phyloP scores from a whole-genome alignment of 2,797 vertebrate genomes.

The Pogonophryne albipinna region DNA sequence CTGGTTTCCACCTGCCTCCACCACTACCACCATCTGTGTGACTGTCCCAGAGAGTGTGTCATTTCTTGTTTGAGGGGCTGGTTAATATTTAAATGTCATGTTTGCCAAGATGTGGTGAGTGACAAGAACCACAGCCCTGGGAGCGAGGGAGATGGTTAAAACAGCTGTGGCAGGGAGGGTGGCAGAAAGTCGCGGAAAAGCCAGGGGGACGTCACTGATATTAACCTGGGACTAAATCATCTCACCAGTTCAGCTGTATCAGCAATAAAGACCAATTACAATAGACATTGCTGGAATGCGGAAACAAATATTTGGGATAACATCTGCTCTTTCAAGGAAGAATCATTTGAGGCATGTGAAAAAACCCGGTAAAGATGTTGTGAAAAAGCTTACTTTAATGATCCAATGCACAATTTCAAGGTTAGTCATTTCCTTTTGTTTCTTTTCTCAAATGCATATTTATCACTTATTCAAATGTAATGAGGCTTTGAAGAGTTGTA shows the following conservation, averaged over 20 bases:
- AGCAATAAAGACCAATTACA: background rate
- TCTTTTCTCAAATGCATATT: constrained; percentile 49
- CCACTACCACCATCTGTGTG: constrained; percentile 24
- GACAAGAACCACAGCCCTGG: constrained; percentile 41
- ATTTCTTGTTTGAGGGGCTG: constrained; percentile 52
- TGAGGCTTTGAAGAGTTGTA: constrained; percentile 42
- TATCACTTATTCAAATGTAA: constrained; percentile 61
- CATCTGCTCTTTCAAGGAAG: background rate
- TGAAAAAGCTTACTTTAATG: background rate
- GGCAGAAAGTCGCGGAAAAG: background rate
- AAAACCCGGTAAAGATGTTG: background rate
- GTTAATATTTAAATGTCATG: constrained; percentile 80
- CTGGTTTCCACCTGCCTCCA: constrained; percentile 14
- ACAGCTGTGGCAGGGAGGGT: background rate
- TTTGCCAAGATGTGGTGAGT: constrained; percentile 61
- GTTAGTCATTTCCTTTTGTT: constrained; percentile 24
- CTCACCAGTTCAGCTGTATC: constrained; percentile 10
- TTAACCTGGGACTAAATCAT: constrained; percentile 11
- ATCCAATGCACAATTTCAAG: constrained; percentile 1
- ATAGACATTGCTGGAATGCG: background rate
- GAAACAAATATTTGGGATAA: background rate
- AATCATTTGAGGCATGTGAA: background rate
- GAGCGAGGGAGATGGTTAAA: constrained; percentile 21
- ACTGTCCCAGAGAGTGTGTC: constrained; percentile 63
- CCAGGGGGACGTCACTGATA: constrained; percentile 17